These are phyloP conservation scores for Archips crataeganus DNA, from an alignment of 2,888 invertebrate species.

Conservation along the genomic window DNA sequence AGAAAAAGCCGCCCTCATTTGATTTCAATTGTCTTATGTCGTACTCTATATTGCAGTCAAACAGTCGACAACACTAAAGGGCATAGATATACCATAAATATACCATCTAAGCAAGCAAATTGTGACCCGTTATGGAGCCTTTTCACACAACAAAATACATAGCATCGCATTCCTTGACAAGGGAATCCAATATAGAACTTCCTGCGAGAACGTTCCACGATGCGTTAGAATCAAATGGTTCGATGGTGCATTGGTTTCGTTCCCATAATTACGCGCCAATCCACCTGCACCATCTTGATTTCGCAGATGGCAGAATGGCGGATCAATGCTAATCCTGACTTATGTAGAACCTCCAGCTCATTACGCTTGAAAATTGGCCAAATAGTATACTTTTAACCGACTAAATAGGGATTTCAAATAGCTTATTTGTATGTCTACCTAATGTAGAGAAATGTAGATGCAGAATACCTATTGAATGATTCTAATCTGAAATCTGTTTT, in stretches of 20 bases:
- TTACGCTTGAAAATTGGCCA: neutral
- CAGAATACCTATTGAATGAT: neutral
- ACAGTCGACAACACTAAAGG: neutral
- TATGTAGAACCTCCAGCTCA: constrained; percentile 10
- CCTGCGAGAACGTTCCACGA: no score
- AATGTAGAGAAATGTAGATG: neutral
- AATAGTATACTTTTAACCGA: neutral
- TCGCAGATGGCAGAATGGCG: constrained; percentile 14
- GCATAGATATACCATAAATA: no score
- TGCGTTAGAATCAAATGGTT: no score
- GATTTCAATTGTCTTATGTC: no score
- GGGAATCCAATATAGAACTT: no score
- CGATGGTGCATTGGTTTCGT: neutral
- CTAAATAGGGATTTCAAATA: neutral
- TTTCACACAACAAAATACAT: no score
- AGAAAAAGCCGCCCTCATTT: no score
- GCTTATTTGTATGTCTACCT: no score
- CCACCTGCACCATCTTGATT: constrained; percentile 17
- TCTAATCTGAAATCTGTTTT: no score
- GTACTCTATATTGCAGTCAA: neutral
- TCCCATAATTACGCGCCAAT: constrained; percentile 27
- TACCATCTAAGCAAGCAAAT: no score
- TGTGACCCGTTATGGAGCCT: neutral
- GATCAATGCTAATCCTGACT: constrained; percentile 19
- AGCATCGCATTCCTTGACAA: no score